Evolutionary conservation across 1,140 invertebrate genomes (phyloP), one percentile per base, ranked within the genome.

Genomic region (Cardiocondyla obscurior): DNA sequence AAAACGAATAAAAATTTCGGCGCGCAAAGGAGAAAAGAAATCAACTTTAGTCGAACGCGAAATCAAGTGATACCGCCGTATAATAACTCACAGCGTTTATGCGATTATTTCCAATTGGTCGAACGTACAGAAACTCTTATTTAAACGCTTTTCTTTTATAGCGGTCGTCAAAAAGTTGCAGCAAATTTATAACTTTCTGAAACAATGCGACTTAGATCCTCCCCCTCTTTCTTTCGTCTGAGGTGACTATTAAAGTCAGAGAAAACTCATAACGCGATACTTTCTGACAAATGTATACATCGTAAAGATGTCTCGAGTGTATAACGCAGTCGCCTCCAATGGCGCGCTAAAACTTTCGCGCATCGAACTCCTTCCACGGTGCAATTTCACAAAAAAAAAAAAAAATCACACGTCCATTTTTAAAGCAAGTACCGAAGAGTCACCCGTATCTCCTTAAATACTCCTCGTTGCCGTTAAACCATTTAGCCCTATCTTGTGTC

Each of bases 171-270:
- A 79, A 79, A 79, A 79, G 74, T 79, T 69, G 49, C 30, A 19
- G 46, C 22, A 53, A 79, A 79, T 79, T 69, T 79, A 67, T 79
- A 39, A 69, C 74, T 69, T 79, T 42, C 7, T 51, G 8, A 79
- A 79, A 69, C 46, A 46, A 28, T 5, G 62, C 74, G 36, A 79
- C 62, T 76, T 58, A 49, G 14, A 6, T n/a, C 16, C 30, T 30
- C 14, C 2, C 14, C 30, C 19, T 7, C 1, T 19, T 14, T 3
- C 25, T 12, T 49, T 14, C 30, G 14, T 49, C 19, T 19, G 14
- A 19, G 46, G 5, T 51, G 55, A 67, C 62, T 42, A 53, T 79
- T 53, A 53, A 67, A 69, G 74, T 77, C 46, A n/a, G 4, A 25
- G 60, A 14, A 77, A 65, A 77, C 60, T 77, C 22, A 25, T 51